Evolutionary conservation across 2,888 invertebrate species (phyloP).

Genomic region (Rotaria macrura): DNA sequence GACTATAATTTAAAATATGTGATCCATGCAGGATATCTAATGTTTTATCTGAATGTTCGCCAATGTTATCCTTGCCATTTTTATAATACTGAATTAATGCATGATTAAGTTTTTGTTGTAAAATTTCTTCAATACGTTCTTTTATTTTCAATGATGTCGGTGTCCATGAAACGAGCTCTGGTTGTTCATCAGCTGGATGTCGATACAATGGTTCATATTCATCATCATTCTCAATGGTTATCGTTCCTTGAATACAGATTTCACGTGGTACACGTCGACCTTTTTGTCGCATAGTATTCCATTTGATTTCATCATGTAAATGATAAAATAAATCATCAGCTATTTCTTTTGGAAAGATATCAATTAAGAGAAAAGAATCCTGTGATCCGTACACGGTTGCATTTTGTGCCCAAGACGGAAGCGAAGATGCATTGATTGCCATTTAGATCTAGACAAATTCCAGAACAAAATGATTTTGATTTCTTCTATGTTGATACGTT

Average conservation of each 20-base stretch:
- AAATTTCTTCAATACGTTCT: neutral
- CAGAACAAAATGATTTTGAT: too few species aligned
- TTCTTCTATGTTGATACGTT: too few species aligned
- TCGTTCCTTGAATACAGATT: neutral
- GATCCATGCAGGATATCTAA: neutral
- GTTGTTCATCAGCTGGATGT: neutral
- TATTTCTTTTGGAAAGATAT: neutral
- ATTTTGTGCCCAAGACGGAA: neutral
- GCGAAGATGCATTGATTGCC: neutral
- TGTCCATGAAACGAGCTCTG: neutral
- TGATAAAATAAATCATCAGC: neutral
- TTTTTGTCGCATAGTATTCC: neutral
- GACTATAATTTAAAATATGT: neutral
- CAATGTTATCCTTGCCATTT: neutral
- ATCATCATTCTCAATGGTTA: neutral
- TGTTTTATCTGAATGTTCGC: conserved; percentile 3
- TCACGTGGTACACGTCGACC: neutral
- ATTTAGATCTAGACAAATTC: neutral
- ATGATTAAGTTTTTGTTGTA: neutral
- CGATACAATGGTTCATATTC: neutral
- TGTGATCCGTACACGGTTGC: neutral
- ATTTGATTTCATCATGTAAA: neutral
- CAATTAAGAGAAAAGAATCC: neutral
- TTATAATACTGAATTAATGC: neutral
- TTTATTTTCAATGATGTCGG: neutral